Evolutionary conservation across 2,797 vertebrate species (phyloP), one percentile per base, ranked within the genome.

Genomic region (Premnoplex brunnescens): DNA sequence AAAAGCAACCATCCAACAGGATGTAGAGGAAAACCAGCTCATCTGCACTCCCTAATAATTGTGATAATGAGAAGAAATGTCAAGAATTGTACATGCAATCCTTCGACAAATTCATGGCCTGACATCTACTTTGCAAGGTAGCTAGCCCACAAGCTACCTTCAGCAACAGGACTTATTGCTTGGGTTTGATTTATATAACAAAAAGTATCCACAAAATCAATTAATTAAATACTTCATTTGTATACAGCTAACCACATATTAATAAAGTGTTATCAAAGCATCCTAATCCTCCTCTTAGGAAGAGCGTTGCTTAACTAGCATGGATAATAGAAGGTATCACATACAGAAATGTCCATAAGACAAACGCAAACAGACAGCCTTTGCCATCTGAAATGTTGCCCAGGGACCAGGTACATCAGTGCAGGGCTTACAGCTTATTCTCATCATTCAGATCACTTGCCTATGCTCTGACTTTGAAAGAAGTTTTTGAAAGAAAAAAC

Each of bases 401-500:
- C 64, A 21, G 84, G 62, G 71, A 89, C 48, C 43, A 27, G 48
- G 86, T 76, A 79, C 34, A 28, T 67, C 54, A 58, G 75, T 56
- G 24, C 0, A 0, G 15, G 39, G 22, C 60, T 77, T 34, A 23
- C n/a, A 48, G 77, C 55, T 48, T 52, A 54, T 48, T 75, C 68
- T 80, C 75, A 39, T 83, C 43, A 64, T 74, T 87, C 72, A 68
- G 59, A 83, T 78, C 89, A 83, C 72, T 89, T 14, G 3, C 43
- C 63, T 68, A 85, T 3, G 2, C 60, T 83, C 24, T 0, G 6
- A 60, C 71, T 92, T 74, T 51, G 72, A 89, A 91, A 80, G 32
- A 78, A 54, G 24, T 71, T 93, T 95, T 74, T 89, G 84, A 91
- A 95, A 93, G 75, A 56, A 87, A 87, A 93, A 91, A 77, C 81